These are phyloP conservation scores for Leptosomus discolor DNA, from an alignment of 2,113 vertebrate genomes.

Conservation along the genomic window DNA sequence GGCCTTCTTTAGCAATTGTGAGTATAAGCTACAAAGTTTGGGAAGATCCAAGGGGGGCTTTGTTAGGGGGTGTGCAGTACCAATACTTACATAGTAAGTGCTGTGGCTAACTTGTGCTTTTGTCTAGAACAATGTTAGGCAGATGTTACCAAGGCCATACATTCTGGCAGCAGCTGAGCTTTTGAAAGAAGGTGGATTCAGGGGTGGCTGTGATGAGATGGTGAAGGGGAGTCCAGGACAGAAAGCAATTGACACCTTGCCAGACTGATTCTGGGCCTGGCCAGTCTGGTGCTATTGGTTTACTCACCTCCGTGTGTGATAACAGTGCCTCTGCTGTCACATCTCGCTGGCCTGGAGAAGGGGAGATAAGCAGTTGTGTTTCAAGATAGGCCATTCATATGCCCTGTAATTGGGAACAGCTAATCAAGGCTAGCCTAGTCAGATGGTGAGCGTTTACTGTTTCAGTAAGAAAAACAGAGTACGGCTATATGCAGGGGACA, in stretches of 20 bases:
- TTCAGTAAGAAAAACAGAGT: neutral
- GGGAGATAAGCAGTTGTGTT: neutral
- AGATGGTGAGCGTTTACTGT: neutral
- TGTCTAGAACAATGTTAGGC: neutral
- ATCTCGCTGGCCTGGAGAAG: neutral
- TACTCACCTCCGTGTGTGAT: neutral
- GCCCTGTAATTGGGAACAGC: neutral
- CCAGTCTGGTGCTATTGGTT: neutral
- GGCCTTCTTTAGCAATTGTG: neutral
- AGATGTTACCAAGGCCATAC: neutral
- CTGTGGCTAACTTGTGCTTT: neutral
- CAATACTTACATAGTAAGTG: neutral
- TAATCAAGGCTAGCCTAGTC: neutral
- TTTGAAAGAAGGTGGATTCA: neutral
- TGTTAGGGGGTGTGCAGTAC: neutral
- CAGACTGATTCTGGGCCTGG: rapidly evolving
- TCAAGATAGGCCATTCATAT: neutral
- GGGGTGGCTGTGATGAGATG: neutral
- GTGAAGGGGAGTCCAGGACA: neutral
- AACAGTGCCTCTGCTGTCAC: neutral
- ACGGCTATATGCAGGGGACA: neutral
- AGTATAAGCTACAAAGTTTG: neutral
- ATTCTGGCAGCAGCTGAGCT: neutral
- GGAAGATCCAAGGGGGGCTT: neutral
- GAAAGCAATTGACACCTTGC: neutral